phyloP scores from a whole-genome alignment of 2,113 vertebrate genomes.

The Rhagologus leucostigma region DNA sequence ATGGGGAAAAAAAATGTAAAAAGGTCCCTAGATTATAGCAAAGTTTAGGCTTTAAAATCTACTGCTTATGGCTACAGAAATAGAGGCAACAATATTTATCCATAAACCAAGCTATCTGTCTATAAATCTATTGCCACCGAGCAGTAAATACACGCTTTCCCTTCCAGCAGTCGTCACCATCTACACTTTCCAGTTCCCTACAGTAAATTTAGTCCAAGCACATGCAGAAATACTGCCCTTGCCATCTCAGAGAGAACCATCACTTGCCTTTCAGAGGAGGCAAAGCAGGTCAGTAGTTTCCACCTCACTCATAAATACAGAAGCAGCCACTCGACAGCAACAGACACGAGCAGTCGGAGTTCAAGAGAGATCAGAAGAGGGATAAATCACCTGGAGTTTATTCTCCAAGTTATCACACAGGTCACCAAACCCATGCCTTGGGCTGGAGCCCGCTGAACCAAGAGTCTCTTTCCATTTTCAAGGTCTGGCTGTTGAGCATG shows the following conservation, averaged over 20 bases:
- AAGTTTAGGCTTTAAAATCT: neutral
- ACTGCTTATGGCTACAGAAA: neutral
- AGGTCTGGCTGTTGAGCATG: rapidly evolving
- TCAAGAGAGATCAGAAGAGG: neutral
- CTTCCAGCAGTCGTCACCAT: neutral
- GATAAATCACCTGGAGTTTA: neutral
- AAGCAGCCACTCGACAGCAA: neutral
- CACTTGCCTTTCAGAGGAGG: neutral
- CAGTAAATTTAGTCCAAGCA: neutral
- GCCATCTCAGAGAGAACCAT: neutral
- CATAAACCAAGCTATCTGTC: neutral
- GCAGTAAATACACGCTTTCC: neutral
- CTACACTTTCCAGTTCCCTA: neutral
- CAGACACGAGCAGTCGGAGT: neutral
- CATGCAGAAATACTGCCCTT: neutral
- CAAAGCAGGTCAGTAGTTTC: neutral
- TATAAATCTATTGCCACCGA: neutral
- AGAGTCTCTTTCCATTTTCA: neutral
- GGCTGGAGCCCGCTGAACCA: neutral
- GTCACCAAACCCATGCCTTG: neutral
- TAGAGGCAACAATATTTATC: neutral
- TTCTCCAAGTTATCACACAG: neutral
- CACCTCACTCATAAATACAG: neutral
- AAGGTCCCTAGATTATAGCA: neutral
- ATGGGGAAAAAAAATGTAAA: neutral